Evolutionary conservation across 1,140 invertebrate genomes (phyloP), one percentile per base, ranked within the genome.

Genomic region (Drosophila miranda): DNA sequence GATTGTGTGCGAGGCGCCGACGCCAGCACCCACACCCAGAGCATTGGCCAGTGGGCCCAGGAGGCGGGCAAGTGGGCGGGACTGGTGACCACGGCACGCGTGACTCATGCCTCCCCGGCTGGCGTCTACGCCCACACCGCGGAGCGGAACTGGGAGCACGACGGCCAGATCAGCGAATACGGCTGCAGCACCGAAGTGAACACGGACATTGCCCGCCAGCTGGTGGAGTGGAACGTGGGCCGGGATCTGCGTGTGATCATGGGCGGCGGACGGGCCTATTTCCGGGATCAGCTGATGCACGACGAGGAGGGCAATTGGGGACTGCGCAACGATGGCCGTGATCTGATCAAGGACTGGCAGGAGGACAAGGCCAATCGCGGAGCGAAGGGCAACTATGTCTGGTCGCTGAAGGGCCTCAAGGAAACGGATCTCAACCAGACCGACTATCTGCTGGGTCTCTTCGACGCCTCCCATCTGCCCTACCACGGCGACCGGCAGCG

Each of bases 61-160:
- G 92, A 93, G 46, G 93, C 93, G 38, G 95, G 94, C 8, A 96
- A 96, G 86, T 93, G 92, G 38, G 94, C 95, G 44, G 96, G 95
- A 9, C 75, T 96, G 7, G 95, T 97, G 2, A 96, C 96, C 2
- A 96, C 95, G 0, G 95, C 96, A 0, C 91, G 95, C 19, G 94
- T 97, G 6, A 97, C 96, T 0, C 95, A 97, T 88, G 96, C 96
- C 0, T 95, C 96, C 0, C 96, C 96, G 0, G 94, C 95, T 0
- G 95, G 95, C 0, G 92, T 95, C 5, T 98, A 97, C 91, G 96
- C 96, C 0, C 95, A 97, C 79, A 93, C 94, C 0, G 92, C 96
- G 0, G 92, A 95, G 51, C 91, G 96, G 30, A 91, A 94, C 38
- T 97, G 96, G 96, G 96, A 97, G 90, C 92, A 93, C 59, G 95